Conservation (phyloP, 1,140 invertebrate genomes). For the Eriocheir sinensis region DNA sequence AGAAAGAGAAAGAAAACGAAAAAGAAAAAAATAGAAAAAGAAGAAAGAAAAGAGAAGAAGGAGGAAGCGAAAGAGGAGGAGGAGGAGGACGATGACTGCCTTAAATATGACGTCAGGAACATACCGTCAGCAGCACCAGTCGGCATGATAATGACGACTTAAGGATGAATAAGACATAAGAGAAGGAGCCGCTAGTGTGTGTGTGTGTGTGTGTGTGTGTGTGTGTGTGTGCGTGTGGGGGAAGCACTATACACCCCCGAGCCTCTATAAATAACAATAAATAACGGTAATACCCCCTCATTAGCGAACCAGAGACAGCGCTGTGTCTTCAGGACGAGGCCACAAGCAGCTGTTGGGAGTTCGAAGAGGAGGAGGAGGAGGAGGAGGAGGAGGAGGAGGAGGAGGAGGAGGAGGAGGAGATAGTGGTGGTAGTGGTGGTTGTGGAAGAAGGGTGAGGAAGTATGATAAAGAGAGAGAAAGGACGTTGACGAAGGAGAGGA, state of each 20-base stretch:
- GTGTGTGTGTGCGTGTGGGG: conserved; percentile 11
- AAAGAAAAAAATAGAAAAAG: no score
- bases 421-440: no score
- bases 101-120: not conserved
- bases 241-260: not conserved
- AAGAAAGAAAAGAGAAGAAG: no score
- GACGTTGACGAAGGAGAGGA: no score
- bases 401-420: not conserved
- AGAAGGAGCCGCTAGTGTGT: not conserved
- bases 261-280: no score
- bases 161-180: not conserved
- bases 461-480: not conserved
- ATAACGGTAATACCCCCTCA: not conserved
- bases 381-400: conserved; percentile 22
- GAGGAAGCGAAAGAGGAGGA: no score
- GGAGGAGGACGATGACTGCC: no score
- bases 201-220: conserved; percentile 22
- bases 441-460: not conserved
- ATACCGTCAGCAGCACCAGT: not conserved
- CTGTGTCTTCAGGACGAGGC: not conserved
- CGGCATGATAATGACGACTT: conserved; percentile 10
- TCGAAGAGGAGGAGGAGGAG: conserved; percentile 1
- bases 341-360: not conserved
- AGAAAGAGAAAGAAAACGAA: no score
- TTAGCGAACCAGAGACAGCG: not conserved